Conservation (phyloP, 2,888 invertebrate species). For the Electrophaes corylata region DNA sequence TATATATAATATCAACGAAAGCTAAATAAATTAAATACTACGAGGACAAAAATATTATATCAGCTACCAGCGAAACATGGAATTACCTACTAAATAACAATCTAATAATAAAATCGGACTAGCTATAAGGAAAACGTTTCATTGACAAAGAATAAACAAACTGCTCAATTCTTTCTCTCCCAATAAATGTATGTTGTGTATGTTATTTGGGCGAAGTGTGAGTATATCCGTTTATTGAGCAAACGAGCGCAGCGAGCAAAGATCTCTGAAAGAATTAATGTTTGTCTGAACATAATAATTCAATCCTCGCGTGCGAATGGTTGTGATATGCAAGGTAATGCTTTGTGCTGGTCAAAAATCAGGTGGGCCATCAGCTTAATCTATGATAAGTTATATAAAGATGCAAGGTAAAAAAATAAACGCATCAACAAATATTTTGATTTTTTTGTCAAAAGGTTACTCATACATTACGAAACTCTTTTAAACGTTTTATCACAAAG, state of each 20-base stretch:
- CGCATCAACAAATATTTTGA: no score
- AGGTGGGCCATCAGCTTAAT: no score
- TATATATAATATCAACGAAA: background rate
- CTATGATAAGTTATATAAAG: no score
- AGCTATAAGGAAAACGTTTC: conserved; percentile 73
- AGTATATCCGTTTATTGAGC: background rate
- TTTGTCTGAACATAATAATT: no score
- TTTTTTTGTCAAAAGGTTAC: no score
- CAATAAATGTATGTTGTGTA: conserved; percentile 48
- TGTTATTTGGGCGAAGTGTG: background rate
- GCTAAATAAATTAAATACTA: background rate
- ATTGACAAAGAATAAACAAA: conserved; percentile 74
- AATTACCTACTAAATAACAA: conserved; percentile 64
- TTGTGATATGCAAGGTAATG: no score
- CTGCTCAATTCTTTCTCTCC: conserved; percentile 56
- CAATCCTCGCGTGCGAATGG: no score
- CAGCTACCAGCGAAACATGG: conserved; percentile 47
- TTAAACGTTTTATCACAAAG: no score
- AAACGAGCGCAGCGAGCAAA: background rate
- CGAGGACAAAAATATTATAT: conserved; percentile 1
- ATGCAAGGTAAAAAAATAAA: no score
- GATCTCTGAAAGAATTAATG: no score
- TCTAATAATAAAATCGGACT: conserved; percentile 71
- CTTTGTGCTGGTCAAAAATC: no score
- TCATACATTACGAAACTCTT: no score